Conservation (phyloP, 2,888 invertebrate genomes). For the Dryobotodes eremita region DNA sequence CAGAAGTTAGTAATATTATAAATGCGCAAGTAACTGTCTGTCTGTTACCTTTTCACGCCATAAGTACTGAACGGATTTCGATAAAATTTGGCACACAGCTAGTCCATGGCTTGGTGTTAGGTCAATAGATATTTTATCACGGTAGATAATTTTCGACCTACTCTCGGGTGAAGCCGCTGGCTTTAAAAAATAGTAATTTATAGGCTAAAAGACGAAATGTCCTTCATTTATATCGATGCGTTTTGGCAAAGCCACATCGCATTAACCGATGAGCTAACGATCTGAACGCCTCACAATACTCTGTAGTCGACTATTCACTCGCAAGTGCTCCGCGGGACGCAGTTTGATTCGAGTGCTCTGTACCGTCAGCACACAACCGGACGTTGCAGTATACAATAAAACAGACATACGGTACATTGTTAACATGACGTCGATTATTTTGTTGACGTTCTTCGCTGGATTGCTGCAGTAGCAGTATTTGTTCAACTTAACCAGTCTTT, state of each 20-base stretch:
- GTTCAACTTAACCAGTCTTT: slow-evolving; percentile 2
- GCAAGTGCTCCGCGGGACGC: slow-evolving; percentile 11
- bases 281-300: background rate
- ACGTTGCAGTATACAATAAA: slow-evolving; percentile 15
- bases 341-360: slow-evolving; percentile 17
- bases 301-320: background rate
- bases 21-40: too few species aligned
- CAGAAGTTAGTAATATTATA: too few species aligned
- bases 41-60: background rate
- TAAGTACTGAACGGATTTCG: background rate
- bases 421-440: slow-evolving; percentile 39
- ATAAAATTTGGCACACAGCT: background rate
- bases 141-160: too few species aligned
- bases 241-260: background rate
- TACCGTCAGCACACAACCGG: slow-evolving; percentile 11
- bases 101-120: background rate
- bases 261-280: background rate
- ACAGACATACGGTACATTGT: slow-evolving; percentile 18
- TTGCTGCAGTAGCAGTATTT: background rate
- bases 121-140: background rate
- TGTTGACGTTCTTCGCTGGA: slow-evolving; percentile 15
- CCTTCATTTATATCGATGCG: background rate
- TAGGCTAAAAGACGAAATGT: background rate
- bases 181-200: background rate
- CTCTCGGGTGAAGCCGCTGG: background rate